Percentiles rank a stretch among this genome's conserved stretches.
phyloP scores from a whole-genome alignment of 2,888 invertebrate genomes.

The Cataglyphis albicans region DNA sequence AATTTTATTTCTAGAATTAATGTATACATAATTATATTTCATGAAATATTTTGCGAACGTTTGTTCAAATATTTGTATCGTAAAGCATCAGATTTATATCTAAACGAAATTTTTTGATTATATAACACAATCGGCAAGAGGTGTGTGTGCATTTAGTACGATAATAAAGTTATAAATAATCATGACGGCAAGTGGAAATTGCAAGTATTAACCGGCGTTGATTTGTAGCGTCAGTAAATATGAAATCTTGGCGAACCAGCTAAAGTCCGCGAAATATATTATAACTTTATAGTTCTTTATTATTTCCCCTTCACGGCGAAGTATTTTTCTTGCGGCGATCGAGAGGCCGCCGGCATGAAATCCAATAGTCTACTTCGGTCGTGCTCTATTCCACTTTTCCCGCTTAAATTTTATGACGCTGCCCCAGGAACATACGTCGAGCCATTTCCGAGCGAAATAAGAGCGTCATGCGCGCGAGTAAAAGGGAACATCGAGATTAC shows the following conservation, averaged over 20 bases:
- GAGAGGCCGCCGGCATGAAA: slow-evolving; percentile 61
- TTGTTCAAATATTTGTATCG: not conserved
- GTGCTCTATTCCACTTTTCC: slow-evolving; percentile 32
- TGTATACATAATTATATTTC: not conserved
- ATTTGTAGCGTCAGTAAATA: slow-evolving; percentile 29
- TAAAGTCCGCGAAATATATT: slow-evolving; percentile 26
- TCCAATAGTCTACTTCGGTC: slow-evolving; percentile 46
- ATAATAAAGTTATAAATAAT: slow-evolving; percentile 18
- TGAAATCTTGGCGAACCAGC: not conserved
- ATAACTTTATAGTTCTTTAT: slow-evolving; percentile 41
- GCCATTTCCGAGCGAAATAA: slow-evolving; percentile 43
- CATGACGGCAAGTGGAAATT: not conserved
- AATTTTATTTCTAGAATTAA: not conserved
- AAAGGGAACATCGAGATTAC: slow-evolving; percentile 48
- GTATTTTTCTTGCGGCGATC: slow-evolving; percentile 57
- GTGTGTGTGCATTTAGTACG: not conserved
- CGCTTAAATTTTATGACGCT: slow-evolving; percentile 58
- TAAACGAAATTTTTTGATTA: not conserved
- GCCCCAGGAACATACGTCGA: slow-evolving; percentile 27
- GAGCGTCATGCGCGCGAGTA: slow-evolving; percentile 17
- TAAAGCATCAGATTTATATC: not conserved
- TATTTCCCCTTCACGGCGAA: not conserved
- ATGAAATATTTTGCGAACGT: not conserved
- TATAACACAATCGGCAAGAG: slow-evolving; percentile 1
- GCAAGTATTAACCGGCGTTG: not conserved